A percentile compares a stretch with the other conserved stretches of the same genome.
phyloP scores from a whole-genome alignment of 2,888 invertebrate genomes.

The Pyralis farinalis region DNA sequence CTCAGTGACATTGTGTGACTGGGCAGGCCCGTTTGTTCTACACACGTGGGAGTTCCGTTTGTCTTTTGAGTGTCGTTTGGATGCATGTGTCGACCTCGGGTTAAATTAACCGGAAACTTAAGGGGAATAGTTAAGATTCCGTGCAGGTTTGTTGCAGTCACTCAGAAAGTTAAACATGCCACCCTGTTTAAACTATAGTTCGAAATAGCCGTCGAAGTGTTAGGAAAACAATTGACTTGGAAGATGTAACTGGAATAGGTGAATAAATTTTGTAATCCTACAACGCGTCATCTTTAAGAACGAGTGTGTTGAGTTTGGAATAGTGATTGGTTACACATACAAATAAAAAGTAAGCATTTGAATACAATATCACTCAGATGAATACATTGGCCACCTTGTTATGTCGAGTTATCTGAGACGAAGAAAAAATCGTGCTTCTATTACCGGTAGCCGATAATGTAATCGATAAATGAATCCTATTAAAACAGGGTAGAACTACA shows the following conservation, averaged over 20 bases:
- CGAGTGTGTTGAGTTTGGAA: background rate
- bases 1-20: slow-evolving; percentile 67
- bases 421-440: slow-evolving; percentile 24
- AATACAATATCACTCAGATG: background rate
- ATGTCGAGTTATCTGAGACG: slow-evolving; percentile 10
- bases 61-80: slow-evolving; percentile 42
- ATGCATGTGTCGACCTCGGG: slow-evolving; percentile 65
- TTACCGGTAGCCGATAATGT: slow-evolving; percentile 52
- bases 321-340: too few relatives aligned
- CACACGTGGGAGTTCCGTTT: slow-evolving; percentile 64
- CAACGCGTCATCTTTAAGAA: background rate
- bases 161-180: slow-evolving; percentile 50
- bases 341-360: background rate
- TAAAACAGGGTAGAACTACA: slow-evolving; percentile 43
- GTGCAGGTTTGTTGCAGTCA: slow-evolving; percentile 56
- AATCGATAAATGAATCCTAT: slow-evolving; percentile 61
- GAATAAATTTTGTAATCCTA: background rate
- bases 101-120: slow-evolving; percentile 77
- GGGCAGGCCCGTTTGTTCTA: slow-evolving; percentile 60
- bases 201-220: slow-evolving; percentile 5
- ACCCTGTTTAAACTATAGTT: slow-evolving; percentile 20
- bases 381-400: background rate
- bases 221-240: slow-evolving; percentile 10
- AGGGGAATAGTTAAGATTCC: slow-evolving; percentile 71
- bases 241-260: slow-evolving; percentile 1